Percentiles rank a stretch among this genome's conserved stretches.
Evolutionary conservation across 2,888 invertebrate species (phyloP).

Genomic region (Sphaerophoria rueppellii): DNA sequence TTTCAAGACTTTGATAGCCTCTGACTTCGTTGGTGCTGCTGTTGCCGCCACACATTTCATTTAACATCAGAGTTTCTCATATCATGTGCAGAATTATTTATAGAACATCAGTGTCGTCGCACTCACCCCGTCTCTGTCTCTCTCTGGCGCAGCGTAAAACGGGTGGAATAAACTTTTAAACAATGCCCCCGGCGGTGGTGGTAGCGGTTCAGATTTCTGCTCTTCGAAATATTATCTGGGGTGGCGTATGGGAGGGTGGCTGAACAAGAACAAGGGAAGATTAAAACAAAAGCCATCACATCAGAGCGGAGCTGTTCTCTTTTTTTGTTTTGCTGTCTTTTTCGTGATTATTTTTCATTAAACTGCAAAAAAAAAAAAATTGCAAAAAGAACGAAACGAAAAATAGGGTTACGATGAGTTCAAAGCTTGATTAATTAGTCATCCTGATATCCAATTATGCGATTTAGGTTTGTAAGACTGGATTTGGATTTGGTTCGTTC

Average conservation of each 20-base stretch:
- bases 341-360: constrained; percentile 20
- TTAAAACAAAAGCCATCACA: constrained; percentile 55
- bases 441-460: constrained; percentile 52
- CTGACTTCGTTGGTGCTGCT: constrained; percentile 14
- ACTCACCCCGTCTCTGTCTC: too few relatives aligned
- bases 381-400: not conserved
- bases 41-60: not conserved
- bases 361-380: not conserved
- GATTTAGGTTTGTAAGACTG: constrained; percentile 46
- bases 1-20: constrained; percentile 7
- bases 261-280: constrained; percentile 16
- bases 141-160: not conserved
- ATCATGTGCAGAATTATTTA: constrained; percentile 64
- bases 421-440: constrained; percentile 65
- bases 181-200: constrained; percentile 43
- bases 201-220: constrained; percentile 27
- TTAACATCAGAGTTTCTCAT: constrained; percentile 36
- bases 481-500: too few relatives aligned
- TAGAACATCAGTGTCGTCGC: constrained; percentile 44
- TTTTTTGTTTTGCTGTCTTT: constrained; percentile 41
- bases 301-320: constrained; percentile 32
- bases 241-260: not conserved
- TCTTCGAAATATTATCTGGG: not conserved
- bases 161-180: constrained; percentile 71
- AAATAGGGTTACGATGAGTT: constrained; percentile 10